phyloP scores from a whole-genome alignment of 2,797 vertebrate species.

The Liparis tanakae region DNA sequence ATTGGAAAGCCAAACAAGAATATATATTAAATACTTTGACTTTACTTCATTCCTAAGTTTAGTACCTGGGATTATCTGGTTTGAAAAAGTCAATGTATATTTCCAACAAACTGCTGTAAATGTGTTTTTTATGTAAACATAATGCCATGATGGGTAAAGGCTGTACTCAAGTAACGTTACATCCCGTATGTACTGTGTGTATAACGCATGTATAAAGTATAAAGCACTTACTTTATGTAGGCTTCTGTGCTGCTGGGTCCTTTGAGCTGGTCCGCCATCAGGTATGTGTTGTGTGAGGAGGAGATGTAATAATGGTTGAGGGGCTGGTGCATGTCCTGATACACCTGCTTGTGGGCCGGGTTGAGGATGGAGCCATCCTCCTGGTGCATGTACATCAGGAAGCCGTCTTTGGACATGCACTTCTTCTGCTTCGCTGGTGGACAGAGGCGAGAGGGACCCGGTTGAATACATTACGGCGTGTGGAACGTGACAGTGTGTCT shows the following conservation, averaged over 20 bases:
- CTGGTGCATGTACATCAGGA: conserved; percentile 91
- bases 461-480: background rate
- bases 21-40: background rate
- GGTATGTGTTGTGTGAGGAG: conserved; percentile 98
- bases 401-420: conserved; percentile 93
- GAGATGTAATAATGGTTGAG: conserved; percentile 95
- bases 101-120: background rate
- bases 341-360: conserved; percentile 83
- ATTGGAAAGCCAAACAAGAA: background rate
- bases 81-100: background rate
- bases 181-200: background rate
- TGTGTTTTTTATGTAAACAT: background rate
- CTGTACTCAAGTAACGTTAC: background rate
- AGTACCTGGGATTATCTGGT: background rate
- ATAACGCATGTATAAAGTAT: too few relatives aligned
- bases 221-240: conserved; percentile 88
- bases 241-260: conserved; percentile 97
- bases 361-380: conserved; percentile 87
- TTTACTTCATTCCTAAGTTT: background rate
- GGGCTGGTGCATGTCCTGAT: conserved; percentile 96
- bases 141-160: background rate
- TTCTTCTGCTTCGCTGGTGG: conserved; percentile 85
- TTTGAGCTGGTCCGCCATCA: conserved; percentile 94
- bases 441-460: background rate
- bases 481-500: background rate